Evolutionary conservation across 2,113 vertebrate genomes (phyloP).

Genomic region (Crotalus horridus): DNA sequence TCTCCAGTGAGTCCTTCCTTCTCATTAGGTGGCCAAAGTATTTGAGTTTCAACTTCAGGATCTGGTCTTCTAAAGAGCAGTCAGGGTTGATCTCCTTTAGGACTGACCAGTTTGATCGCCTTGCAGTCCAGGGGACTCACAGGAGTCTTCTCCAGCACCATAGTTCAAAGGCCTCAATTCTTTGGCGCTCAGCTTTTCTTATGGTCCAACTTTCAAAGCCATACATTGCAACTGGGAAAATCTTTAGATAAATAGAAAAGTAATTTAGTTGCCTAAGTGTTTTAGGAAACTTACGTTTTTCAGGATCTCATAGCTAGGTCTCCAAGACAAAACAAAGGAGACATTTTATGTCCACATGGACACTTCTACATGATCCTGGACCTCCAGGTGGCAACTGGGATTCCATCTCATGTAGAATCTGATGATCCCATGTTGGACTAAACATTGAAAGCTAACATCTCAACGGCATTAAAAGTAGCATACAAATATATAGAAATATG

Average conservation of each 20-base stretch:
- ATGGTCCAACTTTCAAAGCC: no score
- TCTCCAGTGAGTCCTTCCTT: no score
- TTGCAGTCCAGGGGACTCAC: no score
- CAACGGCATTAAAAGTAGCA: neutral
- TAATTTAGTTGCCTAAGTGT: constrained; percentile 2
- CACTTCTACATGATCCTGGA: neutral
- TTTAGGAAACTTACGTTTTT: constrained; percentile 14
- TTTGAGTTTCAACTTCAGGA: no score
- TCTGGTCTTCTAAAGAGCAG: no score
- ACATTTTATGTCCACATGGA: neutral
- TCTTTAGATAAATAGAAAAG: neutral
- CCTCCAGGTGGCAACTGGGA: neutral
- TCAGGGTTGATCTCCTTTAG: no score
- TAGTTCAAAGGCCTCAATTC: no score
- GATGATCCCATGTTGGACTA: neutral
- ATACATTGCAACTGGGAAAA: no score
- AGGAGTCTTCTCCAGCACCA: no score
- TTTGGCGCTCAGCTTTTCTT: no score
- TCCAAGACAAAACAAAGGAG: neutral
- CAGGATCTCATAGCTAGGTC: constrained; percentile 12
- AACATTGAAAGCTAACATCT: neutral
- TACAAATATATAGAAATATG: neutral
- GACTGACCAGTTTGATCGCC: no score
- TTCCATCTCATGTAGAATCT: neutral
- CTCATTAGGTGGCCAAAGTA: no score